Evolutionary conservation across 2,113 vertebrate genomes (phyloP).

Genomic region (Haplochromis burtoni): DNA sequence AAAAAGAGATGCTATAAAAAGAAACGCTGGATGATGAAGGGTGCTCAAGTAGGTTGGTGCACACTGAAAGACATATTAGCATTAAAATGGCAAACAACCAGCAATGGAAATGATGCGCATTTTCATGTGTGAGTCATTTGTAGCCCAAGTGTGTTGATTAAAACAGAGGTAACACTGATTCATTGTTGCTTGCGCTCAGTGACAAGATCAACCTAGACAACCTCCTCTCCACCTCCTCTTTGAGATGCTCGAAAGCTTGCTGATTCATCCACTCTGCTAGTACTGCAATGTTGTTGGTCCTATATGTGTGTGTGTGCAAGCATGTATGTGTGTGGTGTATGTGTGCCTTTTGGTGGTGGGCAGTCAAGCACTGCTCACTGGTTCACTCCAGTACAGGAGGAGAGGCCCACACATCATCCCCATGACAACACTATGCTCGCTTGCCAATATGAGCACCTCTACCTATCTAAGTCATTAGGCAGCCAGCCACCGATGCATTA

Average conservation of each 20-base stretch:
- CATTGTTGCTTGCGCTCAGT: not conserved
- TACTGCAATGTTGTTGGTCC: not conserved
- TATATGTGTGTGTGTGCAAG: not conserved
- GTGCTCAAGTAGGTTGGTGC: not conserved
- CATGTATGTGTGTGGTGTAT: not conserved
- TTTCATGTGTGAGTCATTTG: conserved; percentile 43
- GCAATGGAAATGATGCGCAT: conserved; percentile 9
- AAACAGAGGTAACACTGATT: conserved; percentile 27
- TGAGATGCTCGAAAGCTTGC: not conserved
- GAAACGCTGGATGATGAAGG: not conserved
- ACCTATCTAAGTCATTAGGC: conserved; percentile 39
- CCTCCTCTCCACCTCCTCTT: not conserved
- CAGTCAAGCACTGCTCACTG: conserved; percentile 17
- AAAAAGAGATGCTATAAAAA: conserved; percentile 1
- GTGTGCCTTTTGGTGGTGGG: conserved; percentile 13
- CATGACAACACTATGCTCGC: conserved; percentile 41
- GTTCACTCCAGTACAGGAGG: conserved; percentile 9
- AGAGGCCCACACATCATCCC: conserved; percentile 41
- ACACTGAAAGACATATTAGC: conserved; percentile 23
- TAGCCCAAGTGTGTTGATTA: conserved; percentile 32
- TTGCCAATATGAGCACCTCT: conserved; percentile 22
- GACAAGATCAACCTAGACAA: conserved; percentile 26
- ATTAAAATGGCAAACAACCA: conserved; percentile 31
- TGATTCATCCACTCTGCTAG: conserved; percentile 39
- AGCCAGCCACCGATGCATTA: conserved; percentile 7